Evolutionary conservation across 2,888 invertebrate genomes (phyloP).

Genomic region (Hemithea aestivaria): DNA sequence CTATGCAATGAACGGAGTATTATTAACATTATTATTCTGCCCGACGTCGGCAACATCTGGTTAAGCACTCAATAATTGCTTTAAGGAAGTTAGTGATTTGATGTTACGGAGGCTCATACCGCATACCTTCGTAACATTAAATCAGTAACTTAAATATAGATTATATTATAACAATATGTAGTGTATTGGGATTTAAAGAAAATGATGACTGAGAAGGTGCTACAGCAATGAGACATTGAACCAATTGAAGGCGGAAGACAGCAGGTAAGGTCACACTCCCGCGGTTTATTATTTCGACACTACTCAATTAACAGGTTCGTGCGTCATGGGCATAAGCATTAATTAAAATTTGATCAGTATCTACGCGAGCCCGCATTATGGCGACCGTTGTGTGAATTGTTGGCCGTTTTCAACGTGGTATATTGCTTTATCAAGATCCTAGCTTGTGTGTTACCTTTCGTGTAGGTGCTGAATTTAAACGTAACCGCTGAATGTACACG

Average conservation of each 20-base stretch:
- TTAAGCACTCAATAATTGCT: constrained; percentile 5
- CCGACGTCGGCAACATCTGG: constrained; percentile 12
- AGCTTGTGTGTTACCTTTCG: constrained; percentile 23
- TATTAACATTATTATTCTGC: constrained; percentile 14
- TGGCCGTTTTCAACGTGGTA: constrained; percentile 29
- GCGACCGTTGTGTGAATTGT: constrained; percentile 30
- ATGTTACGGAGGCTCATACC: not conserved
- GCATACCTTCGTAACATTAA: no score
- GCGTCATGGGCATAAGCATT: constrained; percentile 37
- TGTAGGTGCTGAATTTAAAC: constrained; percentile 28
- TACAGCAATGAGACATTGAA: no score
- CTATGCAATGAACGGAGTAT: constrained; percentile 12
- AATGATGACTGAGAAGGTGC: no score
- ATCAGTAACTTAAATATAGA: no score
- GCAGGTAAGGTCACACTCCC: constrained; percentile 31
- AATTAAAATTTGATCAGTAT: constrained; percentile 52
- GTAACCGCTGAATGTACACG: constrained; percentile 23
- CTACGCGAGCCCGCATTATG: constrained; percentile 31
- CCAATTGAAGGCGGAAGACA: constrained; percentile 37
- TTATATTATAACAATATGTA: no score
- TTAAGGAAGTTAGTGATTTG: constrained; percentile 5
- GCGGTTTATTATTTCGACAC: constrained; percentile 44
- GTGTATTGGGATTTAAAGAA: no score
- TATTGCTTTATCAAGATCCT: constrained; percentile 31
- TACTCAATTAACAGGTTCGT: constrained; percentile 44